Conservation (phyloP, 2,888 invertebrate species). For the Hecatera dysodea region DNA sequence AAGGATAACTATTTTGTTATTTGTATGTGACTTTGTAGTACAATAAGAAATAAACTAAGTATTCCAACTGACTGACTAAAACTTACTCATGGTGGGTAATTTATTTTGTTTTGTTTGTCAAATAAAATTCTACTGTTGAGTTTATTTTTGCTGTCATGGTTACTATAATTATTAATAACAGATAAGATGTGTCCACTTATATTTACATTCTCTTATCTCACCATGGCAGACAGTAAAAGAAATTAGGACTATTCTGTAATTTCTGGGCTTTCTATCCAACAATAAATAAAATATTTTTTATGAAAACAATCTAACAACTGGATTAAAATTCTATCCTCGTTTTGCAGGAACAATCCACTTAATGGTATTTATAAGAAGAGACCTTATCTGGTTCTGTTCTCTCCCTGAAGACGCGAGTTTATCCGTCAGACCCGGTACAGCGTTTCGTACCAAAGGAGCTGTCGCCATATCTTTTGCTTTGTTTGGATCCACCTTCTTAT, state of each 20-base stretch:
- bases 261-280: too few species aligned
- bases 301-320: background rate
- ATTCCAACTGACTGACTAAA: background rate
- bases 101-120: background rate
- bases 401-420: constrained; percentile 96
- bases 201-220: background rate
- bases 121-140: background rate
- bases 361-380: constrained; percentile 96
- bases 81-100: background rate
- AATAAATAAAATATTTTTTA: background rate
- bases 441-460: constrained; percentile 98
- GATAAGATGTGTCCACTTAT: background rate
- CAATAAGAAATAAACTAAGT: constrained; percentile 1
- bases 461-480: constrained; percentile 97
- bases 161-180: too few species aligned
- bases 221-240: background rate
- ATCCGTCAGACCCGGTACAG: constrained; percentile 97
- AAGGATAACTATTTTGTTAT: constrained; percentile 23
- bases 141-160: background rate
- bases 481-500: constrained; percentile 98
- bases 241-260: background rate
- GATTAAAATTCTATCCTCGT: background rate
- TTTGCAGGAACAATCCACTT: constrained; percentile 95
- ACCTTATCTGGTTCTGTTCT: constrained; percentile 99
- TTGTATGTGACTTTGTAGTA: background rate